Evolutionary conservation across 1,140 invertebrate genomes (phyloP).

Genomic region (Pogonus chalceus): DNA sequence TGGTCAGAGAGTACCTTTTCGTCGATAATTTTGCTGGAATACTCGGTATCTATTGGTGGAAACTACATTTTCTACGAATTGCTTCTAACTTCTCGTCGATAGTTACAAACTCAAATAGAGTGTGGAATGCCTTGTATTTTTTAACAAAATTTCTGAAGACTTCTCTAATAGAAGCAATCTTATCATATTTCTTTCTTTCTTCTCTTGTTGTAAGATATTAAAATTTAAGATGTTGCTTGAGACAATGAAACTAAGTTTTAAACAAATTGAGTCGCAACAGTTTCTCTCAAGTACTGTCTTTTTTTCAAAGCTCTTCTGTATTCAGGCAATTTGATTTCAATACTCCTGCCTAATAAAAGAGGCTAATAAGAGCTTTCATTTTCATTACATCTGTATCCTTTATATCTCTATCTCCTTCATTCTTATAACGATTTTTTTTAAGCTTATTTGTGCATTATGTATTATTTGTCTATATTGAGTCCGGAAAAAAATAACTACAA

Average conservation of each 20-base stretch:
- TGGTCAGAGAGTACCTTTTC: too few relatives aligned
- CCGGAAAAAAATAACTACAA: too few relatives aligned
- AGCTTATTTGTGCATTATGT: too few relatives aligned
- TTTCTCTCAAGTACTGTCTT: slow-evolving; percentile 19
- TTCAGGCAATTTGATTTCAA: slow-evolving; percentile 20
- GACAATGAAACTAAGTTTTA: slow-evolving; percentile 25
- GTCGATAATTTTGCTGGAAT: slow-evolving; percentile 25
- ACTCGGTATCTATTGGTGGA: slow-evolving; percentile 33
- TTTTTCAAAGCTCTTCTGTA: slow-evolving; percentile 25
- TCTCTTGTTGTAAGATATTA: slow-evolving; percentile 25
- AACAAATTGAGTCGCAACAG: slow-evolving; percentile 23
- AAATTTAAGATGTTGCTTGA: slow-evolving; percentile 23
- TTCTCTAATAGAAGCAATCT: slow-evolving; percentile 29
- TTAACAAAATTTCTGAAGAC: slow-evolving; percentile 30
- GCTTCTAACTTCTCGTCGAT: slow-evolving; percentile 35
- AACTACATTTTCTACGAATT: slow-evolving; percentile 34
- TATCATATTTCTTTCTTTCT: slow-evolving; percentile 23
- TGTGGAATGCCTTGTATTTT: slow-evolving; percentile 30
- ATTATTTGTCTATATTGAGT: too few relatives aligned
- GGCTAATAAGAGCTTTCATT: slow-evolving; percentile 17
- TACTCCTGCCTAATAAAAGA: slow-evolving; percentile 21
- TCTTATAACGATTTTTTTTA: too few relatives aligned
- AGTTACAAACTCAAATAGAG: slow-evolving; percentile 26
- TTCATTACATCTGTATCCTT: too few relatives aligned
- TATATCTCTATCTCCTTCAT: too few relatives aligned